Base-by-base conservation (phyloP, 30 jellyfish, hydroid and myxozoan species). In the Pelagia noctiluca region DNA sequence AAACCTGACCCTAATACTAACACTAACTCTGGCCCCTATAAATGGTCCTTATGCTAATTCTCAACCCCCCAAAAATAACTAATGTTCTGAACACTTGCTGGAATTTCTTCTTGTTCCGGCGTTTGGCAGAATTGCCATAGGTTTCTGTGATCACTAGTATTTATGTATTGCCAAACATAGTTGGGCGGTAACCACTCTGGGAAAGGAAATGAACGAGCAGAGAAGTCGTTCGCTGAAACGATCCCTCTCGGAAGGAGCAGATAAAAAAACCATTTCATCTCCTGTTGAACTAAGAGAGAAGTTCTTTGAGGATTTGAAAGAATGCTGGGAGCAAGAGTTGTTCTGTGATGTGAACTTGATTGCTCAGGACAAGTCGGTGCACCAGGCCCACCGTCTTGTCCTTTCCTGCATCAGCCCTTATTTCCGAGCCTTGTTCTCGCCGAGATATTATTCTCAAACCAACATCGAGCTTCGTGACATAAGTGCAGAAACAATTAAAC, bases 321-420 rank as follows among this genome's bases (percentile, higher is more conserved):
- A 54, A 13, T 70, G 82, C 72, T 68, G 92, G 92, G 26, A 60
- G 28, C 68, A 69, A 16, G 86, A 82, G 16, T 29, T 82, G 28
- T 69, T 82, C 33, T 82, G 37, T 35, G 92, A 82, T 38, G 62
- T 69, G 24, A 86, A 70, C 18, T 13, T 82, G 1, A 18, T 82
- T 19, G 74, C 92, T 3, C 50, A 52, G 63, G 92, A 82, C 23
- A 72, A 72, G 19, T 42, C 63, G 35, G 78, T 68, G 1, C 12
- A 19, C 2, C 68, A 82, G 71, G 60, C 86, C 72, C 92, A 82
- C 49, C 74, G 74, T 18, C 46, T 82, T 24, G 73, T 82, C 18
- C 75, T 82, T 1, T 79, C 92, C 11, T 46, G 92, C 54, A 80
- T 82, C 32, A 82, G 92, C 42, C 92, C 92, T 7, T 82, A 66